A percentile compares a stretch with the other conserved stretches of the same genome.
These are phyloP conservation scores for Synergus gifuensis DNA, from an alignment of 2,888 invertebrate species.

Conservation along the genomic window DNA sequence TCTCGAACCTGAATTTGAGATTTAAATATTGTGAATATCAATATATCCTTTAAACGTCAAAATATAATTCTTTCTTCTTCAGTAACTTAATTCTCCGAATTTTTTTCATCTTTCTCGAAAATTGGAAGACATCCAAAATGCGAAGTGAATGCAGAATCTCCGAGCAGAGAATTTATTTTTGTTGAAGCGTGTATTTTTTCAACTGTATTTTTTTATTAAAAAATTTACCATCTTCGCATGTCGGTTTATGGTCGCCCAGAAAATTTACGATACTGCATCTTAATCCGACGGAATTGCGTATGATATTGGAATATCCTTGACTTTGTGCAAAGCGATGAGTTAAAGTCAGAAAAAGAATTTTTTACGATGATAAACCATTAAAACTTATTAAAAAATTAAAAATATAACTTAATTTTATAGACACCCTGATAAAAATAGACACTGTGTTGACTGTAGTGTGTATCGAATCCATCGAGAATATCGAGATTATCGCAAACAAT, in stretches of 20 bases:
- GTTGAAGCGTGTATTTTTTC: neutral
- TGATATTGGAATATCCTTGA: neutral
- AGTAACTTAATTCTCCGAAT: neutral
- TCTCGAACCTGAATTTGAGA: no score
- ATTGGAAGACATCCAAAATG: neutral
- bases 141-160: neutral
- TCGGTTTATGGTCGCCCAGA: neutral
- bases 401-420: no score
- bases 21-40: no score
- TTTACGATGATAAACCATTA: neutral
- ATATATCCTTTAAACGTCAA: no score
- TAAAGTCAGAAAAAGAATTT: neutral
- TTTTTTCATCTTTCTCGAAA: neutral
- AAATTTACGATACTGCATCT: constrained; percentile 6
- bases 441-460: no score
- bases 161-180: neutral
- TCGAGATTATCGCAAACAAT: neutral
- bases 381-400: no score
- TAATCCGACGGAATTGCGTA: constrained; percentile 9
- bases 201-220: neutral
- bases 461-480: neutral
- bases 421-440: no score
- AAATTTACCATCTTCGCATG: neutral
- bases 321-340: neutral
- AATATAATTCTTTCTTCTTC: no score